Percentiles rank a stretch among this genome's conserved stretches.
Evolutionary conservation across 2,113 vertebrate genomes (phyloP).

Genomic region (Rhea pennata): DNA sequence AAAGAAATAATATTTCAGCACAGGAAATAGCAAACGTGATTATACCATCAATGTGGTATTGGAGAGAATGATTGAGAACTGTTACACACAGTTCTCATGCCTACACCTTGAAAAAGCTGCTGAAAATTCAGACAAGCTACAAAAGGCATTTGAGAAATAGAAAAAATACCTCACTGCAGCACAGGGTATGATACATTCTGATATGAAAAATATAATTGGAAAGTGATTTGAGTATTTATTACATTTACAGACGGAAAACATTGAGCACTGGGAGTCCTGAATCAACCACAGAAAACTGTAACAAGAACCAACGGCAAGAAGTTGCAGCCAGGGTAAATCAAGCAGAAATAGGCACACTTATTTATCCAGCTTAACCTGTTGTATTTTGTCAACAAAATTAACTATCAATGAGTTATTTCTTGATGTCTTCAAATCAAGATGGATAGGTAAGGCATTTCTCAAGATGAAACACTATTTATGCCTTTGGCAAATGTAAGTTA

Average conservation of each 20-base stretch:
- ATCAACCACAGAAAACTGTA: background rate
- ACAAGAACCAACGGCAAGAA: background rate
- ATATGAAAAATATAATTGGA: background rate
- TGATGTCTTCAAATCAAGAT: background rate
- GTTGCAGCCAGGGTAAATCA: background rate
- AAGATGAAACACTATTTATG: background rate
- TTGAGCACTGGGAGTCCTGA: no score
- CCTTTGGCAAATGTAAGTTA: background rate
- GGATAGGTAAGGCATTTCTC: no score
- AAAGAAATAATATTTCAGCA: background rate
- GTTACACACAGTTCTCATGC: background rate
- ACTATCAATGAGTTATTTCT: background rate
- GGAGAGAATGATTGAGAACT: background rate
- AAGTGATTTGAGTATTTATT: background rate
- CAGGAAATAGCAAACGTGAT: background rate
- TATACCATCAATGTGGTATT: background rate
- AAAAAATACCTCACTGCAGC: background rate
- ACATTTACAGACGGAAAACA: background rate
- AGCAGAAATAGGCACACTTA: background rate
- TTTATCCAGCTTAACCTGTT: background rate
- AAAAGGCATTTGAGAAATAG: background rate
- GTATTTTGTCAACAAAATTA: no score
- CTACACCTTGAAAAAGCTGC: background rate
- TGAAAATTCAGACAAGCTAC: background rate
- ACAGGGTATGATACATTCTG: accelerated